phyloP scores from a whole-genome alignment of 2,113 vertebrate genomes.

The Scophthalmus maximus region DNA sequence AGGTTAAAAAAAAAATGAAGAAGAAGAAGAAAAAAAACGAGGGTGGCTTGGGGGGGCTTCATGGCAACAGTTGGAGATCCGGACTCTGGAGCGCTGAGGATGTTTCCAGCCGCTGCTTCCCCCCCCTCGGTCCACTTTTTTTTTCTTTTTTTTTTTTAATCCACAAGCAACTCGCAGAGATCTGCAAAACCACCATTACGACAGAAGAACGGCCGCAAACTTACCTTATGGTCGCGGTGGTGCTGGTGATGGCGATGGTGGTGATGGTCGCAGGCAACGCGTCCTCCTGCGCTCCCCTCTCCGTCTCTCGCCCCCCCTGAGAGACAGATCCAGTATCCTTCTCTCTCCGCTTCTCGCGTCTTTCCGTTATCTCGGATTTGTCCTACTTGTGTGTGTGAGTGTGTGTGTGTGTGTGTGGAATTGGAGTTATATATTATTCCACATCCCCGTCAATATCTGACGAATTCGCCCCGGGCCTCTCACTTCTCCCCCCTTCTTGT shows the following conservation, averaged over 20 bases:
- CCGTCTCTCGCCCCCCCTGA: no score
- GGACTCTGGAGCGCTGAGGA: slow-evolving; percentile 29
- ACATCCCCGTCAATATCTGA: slow-evolving; percentile 53
- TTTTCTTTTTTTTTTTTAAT: background rate
- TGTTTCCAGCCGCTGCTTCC: slow-evolving; percentile 28
- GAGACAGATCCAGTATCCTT: no score
- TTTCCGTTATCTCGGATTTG: slow-evolving; percentile 62
- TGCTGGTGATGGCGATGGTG: slow-evolving; percentile 48
- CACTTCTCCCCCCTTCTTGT: slow-evolving; percentile 25
- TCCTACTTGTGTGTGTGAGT: no score
- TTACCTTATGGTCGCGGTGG: slow-evolving; percentile 65
- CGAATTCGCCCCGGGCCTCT: slow-evolving; percentile 9
- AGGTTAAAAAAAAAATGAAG: no score
- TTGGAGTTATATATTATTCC: slow-evolving; percentile 77
- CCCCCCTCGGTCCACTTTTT: slow-evolving; percentile 44
- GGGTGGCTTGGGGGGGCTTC: slow-evolving; percentile 1
- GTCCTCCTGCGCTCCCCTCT: slow-evolving; percentile 64
- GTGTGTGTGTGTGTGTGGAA: no score
- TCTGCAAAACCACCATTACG: background rate
- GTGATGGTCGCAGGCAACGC: slow-evolving; percentile 38
- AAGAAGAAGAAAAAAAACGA: background rate
- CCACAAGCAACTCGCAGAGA: background rate
- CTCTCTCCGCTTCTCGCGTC: background rate
- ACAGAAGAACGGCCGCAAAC: slow-evolving; percentile 40
- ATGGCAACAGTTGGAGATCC: slow-evolving; percentile 82